Conservation (phyloP, 1,140 invertebrate species). For the Drosophila teissieri region DNA sequence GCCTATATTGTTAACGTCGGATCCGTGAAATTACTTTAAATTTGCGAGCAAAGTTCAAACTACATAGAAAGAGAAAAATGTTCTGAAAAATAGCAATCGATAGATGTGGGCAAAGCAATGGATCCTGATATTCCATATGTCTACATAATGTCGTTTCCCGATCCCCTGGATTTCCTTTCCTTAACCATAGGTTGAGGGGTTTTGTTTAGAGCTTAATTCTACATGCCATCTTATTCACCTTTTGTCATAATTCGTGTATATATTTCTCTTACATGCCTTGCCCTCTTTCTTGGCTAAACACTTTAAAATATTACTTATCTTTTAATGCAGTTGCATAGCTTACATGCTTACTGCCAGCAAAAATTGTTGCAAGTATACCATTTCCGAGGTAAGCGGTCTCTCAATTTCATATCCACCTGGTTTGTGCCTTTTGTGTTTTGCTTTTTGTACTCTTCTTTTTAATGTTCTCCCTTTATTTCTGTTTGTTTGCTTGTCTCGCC, state of each 20-base stretch:
- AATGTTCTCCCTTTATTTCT: slow-evolving; percentile 25
- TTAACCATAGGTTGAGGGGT: slow-evolving; percentile 34
- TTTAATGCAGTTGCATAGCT: slow-evolving; percentile 78
- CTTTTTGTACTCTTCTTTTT: slow-evolving; percentile 28
- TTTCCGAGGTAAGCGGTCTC: slow-evolving; percentile 82
- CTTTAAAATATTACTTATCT: slow-evolving; percentile 45
- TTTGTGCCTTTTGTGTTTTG: slow-evolving; percentile 34
- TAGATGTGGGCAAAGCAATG: slow-evolving; percentile 1
- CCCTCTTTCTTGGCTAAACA: slow-evolving; percentile 67
- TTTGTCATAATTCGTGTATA: slow-evolving; percentile 51
- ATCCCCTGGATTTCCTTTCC: slow-evolving; percentile 19
- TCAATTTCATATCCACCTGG: slow-evolving; percentile 24
- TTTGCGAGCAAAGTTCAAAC: too few relatives aligned
- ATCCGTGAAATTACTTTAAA: neutral
- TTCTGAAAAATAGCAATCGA: neutral
- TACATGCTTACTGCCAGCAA: slow-evolving; percentile 84
- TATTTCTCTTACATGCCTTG: slow-evolving; percentile 71
- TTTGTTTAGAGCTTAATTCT: slow-evolving; percentile 36
- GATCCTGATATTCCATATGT: slow-evolving; percentile 5
- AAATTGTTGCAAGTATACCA: slow-evolving; percentile 83
- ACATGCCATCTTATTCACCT: slow-evolving; percentile 23
- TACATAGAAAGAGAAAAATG: neutral
- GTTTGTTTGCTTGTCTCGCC: slow-evolving; percentile 9
- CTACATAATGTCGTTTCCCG: slow-evolving; percentile 3
- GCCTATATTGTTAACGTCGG: too few relatives aligned